Evolutionary conservation across 2,888 invertebrate genomes (phyloP), one percentile per base, ranked within the genome.

Genomic region (Heteromurus nitidus): DNA sequence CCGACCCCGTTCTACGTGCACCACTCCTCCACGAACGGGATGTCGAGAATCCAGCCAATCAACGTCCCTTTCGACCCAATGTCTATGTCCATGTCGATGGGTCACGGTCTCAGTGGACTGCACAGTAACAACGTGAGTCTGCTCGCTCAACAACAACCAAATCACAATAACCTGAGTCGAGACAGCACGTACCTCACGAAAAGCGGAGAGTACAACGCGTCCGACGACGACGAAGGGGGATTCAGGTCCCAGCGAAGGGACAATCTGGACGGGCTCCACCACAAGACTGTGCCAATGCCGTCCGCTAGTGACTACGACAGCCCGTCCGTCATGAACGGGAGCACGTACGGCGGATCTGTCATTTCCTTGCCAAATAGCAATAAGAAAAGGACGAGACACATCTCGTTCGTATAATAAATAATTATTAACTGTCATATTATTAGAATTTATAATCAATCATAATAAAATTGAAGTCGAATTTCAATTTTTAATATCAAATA

Each of bases 301-400:
- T 83, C 84, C 76, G 79, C 70, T 50, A 85, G 85, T 82, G 85
- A 86, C 50, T 86, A 85, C 67, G 86, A 86, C 80, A 86, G 86
- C 81, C 86, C 86, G 2, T 84, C 85, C 3, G 85, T 87, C 53
- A 87, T 87, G 83, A 87, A 86, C 67, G 86, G 86, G 53, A 85
- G 85, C 79, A 84, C 86, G 9, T 86, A 86, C 58, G 86, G 86
- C 13, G 86, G 86, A 24, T 86, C 86, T 30, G 84, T 86, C 50
- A 85, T 86, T 82, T 86, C 85, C 68, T 82, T 86, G 85, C 86
- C 86, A 82, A 86, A 84, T 84, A 86, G 85, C 74, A 86, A 86
- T 86, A 86, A 86, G 70, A 86, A 86, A 82, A 68, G 86, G 77
- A 86, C 86, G 58, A 85, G 86, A 74, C 86, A 86, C 82, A 86